phyloP scores from a whole-genome alignment of 2,888 invertebrate species.

The Drosophila cracens region DNA sequence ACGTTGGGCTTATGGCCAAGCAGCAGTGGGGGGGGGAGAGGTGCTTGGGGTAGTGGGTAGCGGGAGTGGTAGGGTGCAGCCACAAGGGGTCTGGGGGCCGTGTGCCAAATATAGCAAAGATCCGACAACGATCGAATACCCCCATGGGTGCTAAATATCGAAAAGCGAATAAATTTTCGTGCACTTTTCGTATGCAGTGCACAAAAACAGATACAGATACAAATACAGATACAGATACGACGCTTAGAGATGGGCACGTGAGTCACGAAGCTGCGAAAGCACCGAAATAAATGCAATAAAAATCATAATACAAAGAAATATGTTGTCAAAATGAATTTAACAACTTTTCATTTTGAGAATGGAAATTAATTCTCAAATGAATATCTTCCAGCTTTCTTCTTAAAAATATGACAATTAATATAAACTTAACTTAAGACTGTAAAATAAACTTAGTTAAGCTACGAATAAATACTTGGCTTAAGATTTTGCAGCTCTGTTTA shows the following conservation, averaged over 20 bases:
- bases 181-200: slow-evolving; percentile 58
- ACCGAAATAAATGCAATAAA: neutral
- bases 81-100: slow-evolving; percentile 13
- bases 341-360: neutral
- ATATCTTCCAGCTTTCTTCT: neutral
- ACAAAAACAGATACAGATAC: slow-evolving; percentile 34
- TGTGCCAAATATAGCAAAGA: slow-evolving; percentile 59
- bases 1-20: neutral
- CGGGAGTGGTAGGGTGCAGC: neutral
- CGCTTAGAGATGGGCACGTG: slow-evolving; percentile 41
- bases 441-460: neutral
- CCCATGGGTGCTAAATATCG: slow-evolving; percentile 77
- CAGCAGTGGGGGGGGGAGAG: neutral
- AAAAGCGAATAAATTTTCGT: slow-evolving; percentile 73
- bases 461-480: neutral
- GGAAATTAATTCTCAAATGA: neutral
- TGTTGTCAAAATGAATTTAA: neutral
- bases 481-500: neutral
- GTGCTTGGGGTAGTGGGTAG: neutral
- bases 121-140: slow-evolving; percentile 60
- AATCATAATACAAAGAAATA: neutral
- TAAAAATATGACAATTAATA: neutral
- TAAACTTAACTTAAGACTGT: neutral
- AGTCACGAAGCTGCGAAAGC: neutral
- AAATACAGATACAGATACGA: slow-evolving; percentile 5